phyloP scores from a whole-genome alignment of 2,113 vertebrate genomes.

The Eonycteris spelaea region DNA sequence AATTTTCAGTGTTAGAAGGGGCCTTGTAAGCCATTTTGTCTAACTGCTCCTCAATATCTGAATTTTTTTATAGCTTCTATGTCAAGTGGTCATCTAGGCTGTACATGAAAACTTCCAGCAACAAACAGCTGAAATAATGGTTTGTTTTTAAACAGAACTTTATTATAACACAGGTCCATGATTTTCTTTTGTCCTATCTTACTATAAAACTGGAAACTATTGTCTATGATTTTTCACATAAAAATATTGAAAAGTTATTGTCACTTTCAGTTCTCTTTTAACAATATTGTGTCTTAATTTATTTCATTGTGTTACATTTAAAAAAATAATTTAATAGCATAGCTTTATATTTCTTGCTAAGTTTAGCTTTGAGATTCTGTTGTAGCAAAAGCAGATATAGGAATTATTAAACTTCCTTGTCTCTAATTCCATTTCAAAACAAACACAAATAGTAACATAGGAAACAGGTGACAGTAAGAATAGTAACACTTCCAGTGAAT shows the following conservation, averaged over 20 bases:
- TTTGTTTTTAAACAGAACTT: not conserved
- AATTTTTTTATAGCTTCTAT: not conserved
- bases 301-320: not conserved
- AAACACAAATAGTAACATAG: not conserved
- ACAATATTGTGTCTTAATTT: not conserved
- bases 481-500: not conserved
- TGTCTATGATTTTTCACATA: not conserved
- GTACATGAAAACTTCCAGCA: not conserved
- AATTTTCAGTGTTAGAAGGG: not conserved
- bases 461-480: slow-evolving; percentile 45
- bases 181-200: not conserved
- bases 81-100: not conserved
- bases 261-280: not conserved
- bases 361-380: not conserved
- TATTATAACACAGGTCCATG: not conserved
- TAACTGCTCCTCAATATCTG: not conserved
- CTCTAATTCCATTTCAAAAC: not conserved
- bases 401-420: not conserved
- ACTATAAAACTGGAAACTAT: not conserved
- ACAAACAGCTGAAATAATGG: not conserved
- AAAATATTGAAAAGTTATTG: not conserved
- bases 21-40: not conserved
- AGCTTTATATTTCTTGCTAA: not conserved
- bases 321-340: not conserved
- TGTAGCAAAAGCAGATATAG: not conserved